Percentiles rank a stretch among this genome's conserved stretches.
Conservation (phyloP, 2,888 invertebrate genomes). For the Drosophila tripunctata region DNA sequence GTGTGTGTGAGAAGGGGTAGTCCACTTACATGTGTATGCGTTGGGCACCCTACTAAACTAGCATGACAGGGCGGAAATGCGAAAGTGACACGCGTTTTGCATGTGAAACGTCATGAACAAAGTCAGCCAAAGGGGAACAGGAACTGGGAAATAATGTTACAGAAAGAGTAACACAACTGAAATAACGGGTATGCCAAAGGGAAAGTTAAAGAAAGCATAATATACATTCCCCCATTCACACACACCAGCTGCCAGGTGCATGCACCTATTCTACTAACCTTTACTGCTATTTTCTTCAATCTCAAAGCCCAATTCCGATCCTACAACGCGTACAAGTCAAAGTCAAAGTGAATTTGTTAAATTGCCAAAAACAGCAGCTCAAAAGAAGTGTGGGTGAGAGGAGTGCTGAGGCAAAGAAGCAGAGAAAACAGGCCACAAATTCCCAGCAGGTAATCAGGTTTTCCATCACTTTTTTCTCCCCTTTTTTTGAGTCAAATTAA, state of each 20-base stretch:
- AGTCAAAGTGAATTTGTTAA: slow-evolving; percentile 61
- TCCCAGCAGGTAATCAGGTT: slow-evolving; percentile 30
- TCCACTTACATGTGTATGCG: slow-evolving; percentile 23
- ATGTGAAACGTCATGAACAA: slow-evolving; percentile 80
- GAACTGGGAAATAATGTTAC: neutral
- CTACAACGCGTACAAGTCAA: slow-evolving; percentile 25
- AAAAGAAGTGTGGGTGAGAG: neutral
- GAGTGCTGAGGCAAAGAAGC: neutral
- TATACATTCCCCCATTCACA: slow-evolving; percentile 28
- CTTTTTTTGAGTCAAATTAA: slow-evolving; percentile 26
- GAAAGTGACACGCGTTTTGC: slow-evolving; percentile 81
- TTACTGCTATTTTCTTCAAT: slow-evolving; percentile 16
- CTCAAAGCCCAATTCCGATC: slow-evolving; percentile 6
- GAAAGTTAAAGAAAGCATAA: slow-evolving; percentile 16
- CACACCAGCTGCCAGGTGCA: slow-evolving; percentile 5
- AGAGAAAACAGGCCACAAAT: slow-evolving; percentile 37
- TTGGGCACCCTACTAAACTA: slow-evolving; percentile 63
- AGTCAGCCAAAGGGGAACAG: slow-evolving; percentile 24
- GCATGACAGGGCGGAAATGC: slow-evolving; percentile 78
- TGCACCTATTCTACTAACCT: no score
- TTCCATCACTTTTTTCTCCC: slow-evolving; percentile 1
- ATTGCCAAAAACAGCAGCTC: slow-evolving; percentile 57
- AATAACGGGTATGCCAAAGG: slow-evolving; percentile 5
- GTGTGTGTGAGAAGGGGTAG: neutral
- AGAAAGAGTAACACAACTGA: slow-evolving; percentile 10